Base-by-base conservation (phyloP, 2,888 invertebrate species). In the Agriopis leucophaearia region DNA sequence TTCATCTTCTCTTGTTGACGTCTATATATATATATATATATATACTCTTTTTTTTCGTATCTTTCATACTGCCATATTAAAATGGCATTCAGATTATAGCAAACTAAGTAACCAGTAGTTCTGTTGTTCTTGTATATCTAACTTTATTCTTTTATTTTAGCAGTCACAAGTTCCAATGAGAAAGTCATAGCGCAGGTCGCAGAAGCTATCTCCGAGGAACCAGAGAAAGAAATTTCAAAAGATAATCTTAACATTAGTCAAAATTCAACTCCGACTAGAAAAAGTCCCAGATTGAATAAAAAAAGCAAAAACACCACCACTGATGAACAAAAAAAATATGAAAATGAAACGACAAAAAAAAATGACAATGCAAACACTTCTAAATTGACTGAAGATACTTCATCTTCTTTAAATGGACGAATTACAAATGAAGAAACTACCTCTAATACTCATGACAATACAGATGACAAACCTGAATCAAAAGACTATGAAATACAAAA, bases 141-240 rank as follows among this genome's bases (percentile, higher is more conserved):
- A 48, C 16, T 44, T 38, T 50, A 36, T 42, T 67, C 15, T 58
- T 27, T 44, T 15, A 66, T 76, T 71, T 59, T 61, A 72, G 70
- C 51, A 38, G 52, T 64, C 15, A 61, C 68, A 50, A 64, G 48
- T 47, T 50, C 15, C 52, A 65, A 10, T 47, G 61, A 59, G 9
- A 70, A 69, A 60, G n/a, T 51, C 9, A 27, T 42, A 64, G 56
- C 42, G 56, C 68, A 13, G 56, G 68, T 69, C 55, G 54, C 69
- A 47, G 84, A 86, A 77, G 67, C 82, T 1, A 90, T 91, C 56
- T 59, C 72, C 56, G 91, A 91, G 76, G 90, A 90, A 80, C 72
- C 82, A 60, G 88, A 89, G 75, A 69, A 71, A 60, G 64, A 60
- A 60, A 38, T 44, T 12, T 74, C 66, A 5, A 78, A 78, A 66